Evolutionary conservation across 2,888 invertebrate genomes (phyloP).

Genomic region (Aspidiotus rigidus): DNA sequence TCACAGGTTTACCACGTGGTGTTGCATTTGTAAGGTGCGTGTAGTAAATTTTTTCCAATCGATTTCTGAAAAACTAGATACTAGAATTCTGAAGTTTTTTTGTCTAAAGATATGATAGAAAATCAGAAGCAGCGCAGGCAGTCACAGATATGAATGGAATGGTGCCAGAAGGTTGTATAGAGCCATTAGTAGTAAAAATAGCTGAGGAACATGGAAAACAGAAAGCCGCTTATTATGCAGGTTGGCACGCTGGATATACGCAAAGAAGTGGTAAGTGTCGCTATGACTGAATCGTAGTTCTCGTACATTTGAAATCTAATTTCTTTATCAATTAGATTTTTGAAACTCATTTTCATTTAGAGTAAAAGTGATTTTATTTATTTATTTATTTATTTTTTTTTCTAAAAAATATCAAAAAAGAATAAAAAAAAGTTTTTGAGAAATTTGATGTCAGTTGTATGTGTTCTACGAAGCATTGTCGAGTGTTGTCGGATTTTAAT

Average conservation of each 20-base stretch:
- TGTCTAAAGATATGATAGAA: constrained; percentile 62
- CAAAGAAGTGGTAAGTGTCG: constrained; percentile 35
- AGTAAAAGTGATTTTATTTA: too few species aligned
- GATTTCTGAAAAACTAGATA: too few species aligned
- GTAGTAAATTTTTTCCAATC: constrained; percentile 24
- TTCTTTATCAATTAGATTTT: too few species aligned
- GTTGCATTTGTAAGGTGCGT: constrained; percentile 82
- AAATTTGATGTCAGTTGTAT: not conserved
- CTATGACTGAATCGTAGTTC: constrained; percentile 5
- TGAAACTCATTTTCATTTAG: too few species aligned
- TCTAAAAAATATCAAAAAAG: too few species aligned
- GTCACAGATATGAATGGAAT: constrained; percentile 76
- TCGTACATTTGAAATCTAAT: not conserved
- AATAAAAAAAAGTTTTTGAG: too few species aligned
- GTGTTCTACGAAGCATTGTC: not conserved
- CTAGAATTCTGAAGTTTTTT: too few species aligned
- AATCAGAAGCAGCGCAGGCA: constrained; percentile 82
- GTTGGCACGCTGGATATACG: constrained; percentile 55
- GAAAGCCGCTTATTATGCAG: constrained; percentile 64
- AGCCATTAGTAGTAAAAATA: constrained; percentile 73
- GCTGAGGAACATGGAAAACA: constrained; percentile 80
- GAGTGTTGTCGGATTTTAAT: constrained; percentile 2
- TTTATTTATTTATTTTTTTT: too few species aligned
- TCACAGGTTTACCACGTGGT: constrained; percentile 76
- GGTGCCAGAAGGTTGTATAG: constrained; percentile 71